Base-by-base conservation (phyloP, 2,797 vertebrate species). In the Enoplosus armatus region DNA sequence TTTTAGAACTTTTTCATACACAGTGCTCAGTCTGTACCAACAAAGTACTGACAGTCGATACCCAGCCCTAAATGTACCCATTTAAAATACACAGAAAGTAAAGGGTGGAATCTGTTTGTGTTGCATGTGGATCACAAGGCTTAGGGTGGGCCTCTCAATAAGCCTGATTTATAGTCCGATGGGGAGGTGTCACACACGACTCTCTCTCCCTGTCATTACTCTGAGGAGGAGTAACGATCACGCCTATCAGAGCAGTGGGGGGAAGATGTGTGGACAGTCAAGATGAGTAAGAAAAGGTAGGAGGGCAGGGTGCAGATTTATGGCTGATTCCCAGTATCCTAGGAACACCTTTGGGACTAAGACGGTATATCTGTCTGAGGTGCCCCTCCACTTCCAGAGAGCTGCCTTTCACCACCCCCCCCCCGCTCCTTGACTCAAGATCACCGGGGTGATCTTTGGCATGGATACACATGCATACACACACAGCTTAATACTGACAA, bases 161-260 rank as follows among this genome's bases (percentile, higher is more conserved):
- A 12, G 37, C 37, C 73, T 81, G 90, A 92, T 91, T 85, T 92
- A 89, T 85, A 72, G 83, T 62, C 83, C 85, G 89, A 91, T 86
- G 72, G 75, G 68, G 79, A 86, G 79, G 64, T 88, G 81, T 83
- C 86, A 84, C 78, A n/a, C 68, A 83, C 27, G 47, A 77, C 80
- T 77, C 82, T 87, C 72, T 82, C 74, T 84, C 87, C 89, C 84
- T 90, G 87, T 94, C 88, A 93, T 93, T 94, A 94, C 80, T 78
- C 79, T 43, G 48, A 73, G 70, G 80, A 69, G 64, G 66, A 90
- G 69, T 80, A 78, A 83, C 39, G 43, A 89, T 87, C 67, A 72
- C 24, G 54, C 76, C 86, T 79, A 35, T 78, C 66, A 60, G 24
- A 74, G 75, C 50, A 48, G 77, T 24, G 58, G 64, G 55, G 26